Evolutionary conservation across 1,140 invertebrate species (phyloP), one percentile per base, ranked within the genome.

Genomic region (Cyrtorhinus lividipennis): DNA sequence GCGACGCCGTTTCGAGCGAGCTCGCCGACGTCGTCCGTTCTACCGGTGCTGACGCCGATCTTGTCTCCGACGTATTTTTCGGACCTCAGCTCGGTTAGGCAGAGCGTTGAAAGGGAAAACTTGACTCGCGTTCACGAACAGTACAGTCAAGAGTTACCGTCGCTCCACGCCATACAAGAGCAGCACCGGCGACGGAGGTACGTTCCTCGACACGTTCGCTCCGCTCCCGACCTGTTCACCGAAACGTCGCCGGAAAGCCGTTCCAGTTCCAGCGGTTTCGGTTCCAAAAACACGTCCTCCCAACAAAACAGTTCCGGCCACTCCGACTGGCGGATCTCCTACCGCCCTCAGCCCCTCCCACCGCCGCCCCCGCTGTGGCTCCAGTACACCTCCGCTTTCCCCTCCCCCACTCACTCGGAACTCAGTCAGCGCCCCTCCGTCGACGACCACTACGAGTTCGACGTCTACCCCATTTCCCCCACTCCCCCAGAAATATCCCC

Each of bases 361-460:
- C 74, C 74, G 18, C 74, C 73, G 62, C 73, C 67, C 1, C 67
- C 66, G 25, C 65, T 61, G 1, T 70, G 67, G 67, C 58, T 66
- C 12, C 62, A 64, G 18, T 64, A 65, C 64, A 64, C 68, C 26
- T 67, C 72, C 30, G 70, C 71, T 45, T 67, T 68, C 59, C 66
- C 69, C 3, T 74, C 78, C 13, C 78, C 79, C 15, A 77, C 77
- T 12, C 74, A 76, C 24, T 79, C 73, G 23, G 78, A 77, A 45
- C 64, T 63, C 10, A 66, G 64, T 61, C 66, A 67, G 24, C 65
- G 68, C 24, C 68, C 74, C 83, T 93, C 90, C 69, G 92, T 93
- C 45, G 93, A 95, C 73, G 91, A 90, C 56, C 92, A 95, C 73
- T 96, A 95, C 75, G 92, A 95, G 75, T 95, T 94, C 76, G 90